Evolutionary conservation across 2,113 vertebrate species (phyloP), one percentile per base, ranked within the genome.

Genomic region (Hiodon tergisus): DNA sequence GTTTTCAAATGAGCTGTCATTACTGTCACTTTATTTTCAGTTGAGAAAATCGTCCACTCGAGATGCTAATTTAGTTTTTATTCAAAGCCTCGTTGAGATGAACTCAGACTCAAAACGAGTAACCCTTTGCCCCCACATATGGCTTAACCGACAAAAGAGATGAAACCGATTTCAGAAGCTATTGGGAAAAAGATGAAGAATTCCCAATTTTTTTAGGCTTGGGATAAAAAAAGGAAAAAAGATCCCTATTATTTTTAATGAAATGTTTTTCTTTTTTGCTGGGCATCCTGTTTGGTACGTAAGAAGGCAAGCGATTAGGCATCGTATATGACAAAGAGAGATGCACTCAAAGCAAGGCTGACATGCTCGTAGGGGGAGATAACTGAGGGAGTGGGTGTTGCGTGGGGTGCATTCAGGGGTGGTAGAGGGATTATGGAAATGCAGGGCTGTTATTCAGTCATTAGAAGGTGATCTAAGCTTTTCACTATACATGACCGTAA

Each of bases 11-110:
- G 65, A 17, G 55, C 54, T 66, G 63, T 68, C 63, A 75, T 59
- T 75, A 50, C 73, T 75, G 73, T 68, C 54, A 59, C 54, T 75
- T n/a, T 59, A 17, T 57, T 74, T 57, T 57, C 8, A 53, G 73
- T 47, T 57, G 63, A 74, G 53, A 59, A 55, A 74, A 74, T 74
- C 63, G 46, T 54, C 46, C 53, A 14, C 17, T 14, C 16, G 63
- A 67, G 31, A 58, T 67, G 73, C 73, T 75, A 75, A 67, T 67
- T 75, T 68, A n/a, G 54, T 68, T 48, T 67, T 75, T 68, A 59
- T 75, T 75, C 54, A 11, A 59, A 47, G 31, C 13, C 46, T 46
- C 46, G 46, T 17, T 57, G 31, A 58, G 65, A 46, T 74, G 31
- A 66, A 67, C 54, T 9, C 62, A 48, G 46, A 14, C 52, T 63